Percentiles rank a stretch among this genome's conserved stretches.
Evolutionary conservation across 1,140 invertebrate species (phyloP).

Genomic region (Mamestra configurata): DNA sequence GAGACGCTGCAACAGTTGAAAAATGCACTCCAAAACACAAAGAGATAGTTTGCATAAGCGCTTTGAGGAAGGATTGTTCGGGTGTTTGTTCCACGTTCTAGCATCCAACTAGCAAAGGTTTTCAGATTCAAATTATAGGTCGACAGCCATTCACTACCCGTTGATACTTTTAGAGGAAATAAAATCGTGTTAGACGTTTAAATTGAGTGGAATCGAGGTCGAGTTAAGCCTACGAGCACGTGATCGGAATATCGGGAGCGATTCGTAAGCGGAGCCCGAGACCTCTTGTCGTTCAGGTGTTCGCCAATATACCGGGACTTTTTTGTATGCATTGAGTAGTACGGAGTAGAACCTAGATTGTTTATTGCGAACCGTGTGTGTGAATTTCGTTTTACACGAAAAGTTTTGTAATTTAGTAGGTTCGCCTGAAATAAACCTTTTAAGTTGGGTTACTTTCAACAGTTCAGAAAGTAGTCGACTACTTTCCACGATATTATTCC

Average conservation of each 20-base stretch:
- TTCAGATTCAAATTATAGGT: slow-evolving; percentile 25
- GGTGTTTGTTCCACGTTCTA: slow-evolving; percentile 20
- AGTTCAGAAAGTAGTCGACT: no score
- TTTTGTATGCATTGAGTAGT: slow-evolving; percentile 57
- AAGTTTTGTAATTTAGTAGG: slow-evolving; percentile 28
- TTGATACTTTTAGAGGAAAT: slow-evolving; percentile 52
- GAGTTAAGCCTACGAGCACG: slow-evolving; percentile 54
- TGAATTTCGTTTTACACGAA: slow-evolving; percentile 17
- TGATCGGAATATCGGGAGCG: slow-evolving; percentile 48
- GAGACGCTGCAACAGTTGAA: slow-evolving; percentile 51
- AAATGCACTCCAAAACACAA: slow-evolving; percentile 50
- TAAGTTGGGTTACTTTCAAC: background rate
- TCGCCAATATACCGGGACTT: slow-evolving; percentile 48
- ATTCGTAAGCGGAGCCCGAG: slow-evolving; percentile 45
- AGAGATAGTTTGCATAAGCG: slow-evolving; percentile 41
- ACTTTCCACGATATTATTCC: background rate
- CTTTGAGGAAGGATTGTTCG: slow-evolving; percentile 35
- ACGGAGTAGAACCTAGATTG: slow-evolving; percentile 33
- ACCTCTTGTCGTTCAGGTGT: slow-evolving; percentile 48
- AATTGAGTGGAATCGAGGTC: slow-evolving; percentile 58
- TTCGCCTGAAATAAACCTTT: background rate
- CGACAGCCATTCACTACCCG: slow-evolving; percentile 26
- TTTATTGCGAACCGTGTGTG: slow-evolving; percentile 36
- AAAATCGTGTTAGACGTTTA: slow-evolving; percentile 54
- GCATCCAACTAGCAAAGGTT: slow-evolving; percentile 3